Conservation (phyloP, 2,113 vertebrate genomes). For the Forbesichthys agassizii region DNA sequence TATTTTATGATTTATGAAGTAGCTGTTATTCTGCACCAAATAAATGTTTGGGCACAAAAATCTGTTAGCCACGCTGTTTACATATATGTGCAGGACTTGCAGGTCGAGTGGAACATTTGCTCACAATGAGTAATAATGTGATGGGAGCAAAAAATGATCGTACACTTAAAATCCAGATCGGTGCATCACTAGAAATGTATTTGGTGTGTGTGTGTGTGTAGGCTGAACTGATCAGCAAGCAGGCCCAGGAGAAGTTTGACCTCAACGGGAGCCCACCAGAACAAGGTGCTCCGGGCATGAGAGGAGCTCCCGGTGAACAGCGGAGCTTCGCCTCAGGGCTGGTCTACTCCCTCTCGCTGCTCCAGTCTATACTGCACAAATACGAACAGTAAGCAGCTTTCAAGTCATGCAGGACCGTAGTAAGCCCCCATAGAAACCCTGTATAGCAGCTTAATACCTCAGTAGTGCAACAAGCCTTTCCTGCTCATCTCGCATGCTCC, state of each 20-base stretch:
- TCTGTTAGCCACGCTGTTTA: no score
- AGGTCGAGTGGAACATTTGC: no score
- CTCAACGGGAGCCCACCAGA: conserved; percentile 80
- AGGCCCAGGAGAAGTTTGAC: conserved; percentile 96
- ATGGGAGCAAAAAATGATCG: no score
- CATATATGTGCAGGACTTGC: no score
- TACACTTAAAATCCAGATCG: no score
- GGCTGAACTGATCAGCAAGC: conserved; percentile 96
- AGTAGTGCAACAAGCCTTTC: not conserved
- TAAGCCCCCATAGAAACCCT: no score
- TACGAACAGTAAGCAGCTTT: conserved; percentile 81
- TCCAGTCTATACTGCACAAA: conserved; percentile 93
- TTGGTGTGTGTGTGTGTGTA: conserved; percentile 37
- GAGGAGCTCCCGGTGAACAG: conserved; percentile 88
- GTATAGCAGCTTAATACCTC: not conserved
- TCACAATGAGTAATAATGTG: no score
- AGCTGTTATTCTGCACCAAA: no score
- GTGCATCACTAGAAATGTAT: no score
- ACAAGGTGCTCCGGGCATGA: conserved; percentile 67
- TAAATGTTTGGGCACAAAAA: no score
- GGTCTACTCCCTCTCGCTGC: conserved; percentile 89
- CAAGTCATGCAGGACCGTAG: not conserved
- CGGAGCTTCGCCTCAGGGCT: conserved; percentile 93
- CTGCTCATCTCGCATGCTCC: no score
- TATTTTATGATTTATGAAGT: no score